A percentile compares a stretch with the other conserved stretches of the same genome.
phyloP scores from a whole-genome alignment of 1,140 invertebrate species.

The Pachyrhynchus sulphureomaculatus region DNA sequence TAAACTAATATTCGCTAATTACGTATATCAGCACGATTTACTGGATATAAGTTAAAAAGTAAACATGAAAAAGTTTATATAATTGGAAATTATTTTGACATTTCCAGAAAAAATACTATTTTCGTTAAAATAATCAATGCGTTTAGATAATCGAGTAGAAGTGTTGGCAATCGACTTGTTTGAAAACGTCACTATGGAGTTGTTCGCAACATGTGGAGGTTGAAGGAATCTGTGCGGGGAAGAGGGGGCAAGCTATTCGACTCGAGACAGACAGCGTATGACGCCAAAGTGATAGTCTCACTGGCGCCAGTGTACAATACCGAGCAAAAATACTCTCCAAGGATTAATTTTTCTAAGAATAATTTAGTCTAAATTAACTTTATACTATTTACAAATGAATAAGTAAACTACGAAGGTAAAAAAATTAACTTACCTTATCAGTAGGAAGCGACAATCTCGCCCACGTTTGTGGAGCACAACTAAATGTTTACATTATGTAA shows the following conservation, averaged over 20 bases:
- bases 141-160: not conserved
- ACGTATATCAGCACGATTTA: too few species aligned
- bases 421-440: conserved; percentile 23
- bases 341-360: conserved; percentile 17
- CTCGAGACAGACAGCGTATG: conserved; percentile 50
- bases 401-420: conserved; percentile 1
- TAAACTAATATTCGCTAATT: too few species aligned
- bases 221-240: conserved; percentile 32
- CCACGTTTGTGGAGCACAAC: conserved; percentile 20
- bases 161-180: conserved; percentile 22
- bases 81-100: too few species aligned
- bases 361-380: conserved; percentile 13
- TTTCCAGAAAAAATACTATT: too few species aligned
- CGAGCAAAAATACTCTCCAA: conserved; percentile 46
- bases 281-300: conserved; percentile 52
- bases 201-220: conserved; percentile 35
- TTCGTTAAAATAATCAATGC: too few species aligned
- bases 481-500: conserved; percentile 39
- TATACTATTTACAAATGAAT: not conserved
- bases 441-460: conserved; percentile 27
- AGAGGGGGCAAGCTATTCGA: conserved; percentile 39
- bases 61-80: too few species aligned
- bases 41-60: too few species aligned
- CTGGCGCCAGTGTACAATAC: conserved; percentile 51
- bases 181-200: conserved; percentile 25